phyloP scores from a whole-genome alignment of 2,113 vertebrate species.

The Eurypyga helias region DNA sequence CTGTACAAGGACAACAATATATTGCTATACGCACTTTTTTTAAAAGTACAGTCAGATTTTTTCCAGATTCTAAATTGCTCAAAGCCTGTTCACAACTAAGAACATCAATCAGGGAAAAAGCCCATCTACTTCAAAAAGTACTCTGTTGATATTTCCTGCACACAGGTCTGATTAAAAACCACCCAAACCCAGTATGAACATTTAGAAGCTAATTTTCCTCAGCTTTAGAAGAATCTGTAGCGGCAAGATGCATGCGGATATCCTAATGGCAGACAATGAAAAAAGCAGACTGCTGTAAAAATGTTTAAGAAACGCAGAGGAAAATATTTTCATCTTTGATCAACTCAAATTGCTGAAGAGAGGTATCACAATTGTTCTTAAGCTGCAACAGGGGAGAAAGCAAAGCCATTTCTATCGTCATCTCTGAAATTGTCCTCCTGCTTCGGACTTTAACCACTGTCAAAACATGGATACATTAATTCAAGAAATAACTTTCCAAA shows the following conservation, averaged over 20 bases:
- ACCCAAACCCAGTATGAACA: not conserved
- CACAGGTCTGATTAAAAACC: not conserved
- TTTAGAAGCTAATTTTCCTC: not conserved
- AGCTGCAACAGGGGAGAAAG: not conserved
- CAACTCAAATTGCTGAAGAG: not conserved
- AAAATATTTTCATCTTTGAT: not conserved
- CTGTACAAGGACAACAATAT: fast-evolving
- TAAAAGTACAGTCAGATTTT: not conserved
- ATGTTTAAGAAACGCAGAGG: not conserved
- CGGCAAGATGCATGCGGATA: not conserved
- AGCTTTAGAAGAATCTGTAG: not conserved
- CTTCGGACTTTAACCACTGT: not conserved
- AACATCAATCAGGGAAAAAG: not conserved
- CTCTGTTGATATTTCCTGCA: not conserved
- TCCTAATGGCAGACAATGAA: not conserved
- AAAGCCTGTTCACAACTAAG: not conserved
- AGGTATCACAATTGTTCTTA: not conserved
- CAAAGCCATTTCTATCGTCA: not conserved
- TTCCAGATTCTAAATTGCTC: not conserved
- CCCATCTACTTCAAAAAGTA: not conserved
- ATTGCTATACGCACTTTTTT: fast-evolving
- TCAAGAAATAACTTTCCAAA: not conserved
- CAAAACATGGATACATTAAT: not conserved
- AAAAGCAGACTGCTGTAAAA: not conserved
- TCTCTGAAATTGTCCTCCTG: not conserved